A percentile compares a stretch with the other conserved stretches of the same genome.
These are phyloP conservation scores for Thecophora atra DNA, from an alignment of 2,888 invertebrate genomes.

Conservation along the genomic window DNA sequence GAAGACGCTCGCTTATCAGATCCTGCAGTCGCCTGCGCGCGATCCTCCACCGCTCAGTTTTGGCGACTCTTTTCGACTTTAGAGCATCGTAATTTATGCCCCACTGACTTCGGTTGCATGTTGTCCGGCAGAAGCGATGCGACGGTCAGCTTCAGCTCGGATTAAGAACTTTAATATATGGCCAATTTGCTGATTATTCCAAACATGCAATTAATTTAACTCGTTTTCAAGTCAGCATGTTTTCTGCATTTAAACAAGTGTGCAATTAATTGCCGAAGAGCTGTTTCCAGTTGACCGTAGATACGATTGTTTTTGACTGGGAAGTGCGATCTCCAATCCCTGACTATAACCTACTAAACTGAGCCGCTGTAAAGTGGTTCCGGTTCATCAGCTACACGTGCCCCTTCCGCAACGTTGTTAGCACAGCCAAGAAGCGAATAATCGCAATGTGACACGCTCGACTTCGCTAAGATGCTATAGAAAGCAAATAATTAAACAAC, in stretches of 20 bases:
- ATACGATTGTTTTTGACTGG: too few species aligned
- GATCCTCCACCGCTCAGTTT: neutral
- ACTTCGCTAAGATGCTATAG: neutral
- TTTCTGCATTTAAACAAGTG: slow-evolving; percentile 18
- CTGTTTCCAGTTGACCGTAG: neutral
- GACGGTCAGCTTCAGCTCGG: slow-evolving; percentile 43
- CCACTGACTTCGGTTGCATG: slow-evolving; percentile 36
- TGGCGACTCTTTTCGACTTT: slow-evolving; percentile 12
- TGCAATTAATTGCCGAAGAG: slow-evolving; percentile 29
- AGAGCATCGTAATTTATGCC: slow-evolving; percentile 44
- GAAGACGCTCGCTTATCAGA: slow-evolving; percentile 18
- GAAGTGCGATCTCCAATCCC: too few species aligned
- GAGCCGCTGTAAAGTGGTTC: too few species aligned
- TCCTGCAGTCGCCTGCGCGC: slow-evolving; percentile 12
- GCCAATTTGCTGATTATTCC: slow-evolving; percentile 60
- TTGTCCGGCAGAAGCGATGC: slow-evolving; percentile 10
- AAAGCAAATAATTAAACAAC: neutral
- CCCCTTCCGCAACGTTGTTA: too few species aligned
- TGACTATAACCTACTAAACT: too few species aligned
- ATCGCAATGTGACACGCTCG: slow-evolving; percentile 7
- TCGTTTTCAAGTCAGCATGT: slow-evolving; percentile 27
- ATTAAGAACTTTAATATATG: slow-evolving; percentile 59
- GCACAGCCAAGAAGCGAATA: neutral
- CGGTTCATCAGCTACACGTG: too few species aligned
- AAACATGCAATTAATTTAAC: slow-evolving; percentile 59